Evolutionary conservation across 1,140 invertebrate genomes (phyloP), one percentile per base, ranked within the genome.

Genomic region (Halesus radiatus): DNA sequence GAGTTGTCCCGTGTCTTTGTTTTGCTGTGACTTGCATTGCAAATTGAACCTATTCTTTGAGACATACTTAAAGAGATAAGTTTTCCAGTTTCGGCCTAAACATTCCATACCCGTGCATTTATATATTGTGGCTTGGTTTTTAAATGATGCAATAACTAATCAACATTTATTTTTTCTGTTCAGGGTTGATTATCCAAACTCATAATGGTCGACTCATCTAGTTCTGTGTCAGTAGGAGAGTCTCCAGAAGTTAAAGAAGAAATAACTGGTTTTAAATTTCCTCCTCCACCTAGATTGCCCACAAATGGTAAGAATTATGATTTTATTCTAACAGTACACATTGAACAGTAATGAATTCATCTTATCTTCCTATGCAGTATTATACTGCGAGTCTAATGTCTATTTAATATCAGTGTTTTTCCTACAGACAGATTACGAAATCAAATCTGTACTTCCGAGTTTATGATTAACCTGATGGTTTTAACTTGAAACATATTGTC

Each of bases 131-230:
- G n/a, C 13, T 68, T 37, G 29, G 5, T 6, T 29, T 18, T 16
- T 45, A 16, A 68, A n/a, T 16, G n/a, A 20, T n/a, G 20, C 5
- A 16, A 29, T 23, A 26, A 26, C 22, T 26, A 45, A 68, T 50
- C 13, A 68, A 37, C 10, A 18, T 10, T 37, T 45, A 50, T 18
- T 18, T 45, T 8, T 20, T 37, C n/a, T 37, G 8, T 68, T 20
- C 20, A 18, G 16, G 29, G 32, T 3, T 66, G 18, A 68, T 20
- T 18, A 50, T 26, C 3, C 29, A 10, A 10, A 16, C 16, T 23
- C 16, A 23, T 15, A 73, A 82, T 80, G 81, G 58, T 70, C 66
- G 81, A 82, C 26, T 82, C 81, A 6, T 78, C 80, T 37, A 77
- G 81, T 58, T 76, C 73, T 3, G 26, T 62, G 5, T 78, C 72